Base-by-base conservation (phyloP, 2,797 vertebrate species). In the Setipinna tenuifilis region DNA sequence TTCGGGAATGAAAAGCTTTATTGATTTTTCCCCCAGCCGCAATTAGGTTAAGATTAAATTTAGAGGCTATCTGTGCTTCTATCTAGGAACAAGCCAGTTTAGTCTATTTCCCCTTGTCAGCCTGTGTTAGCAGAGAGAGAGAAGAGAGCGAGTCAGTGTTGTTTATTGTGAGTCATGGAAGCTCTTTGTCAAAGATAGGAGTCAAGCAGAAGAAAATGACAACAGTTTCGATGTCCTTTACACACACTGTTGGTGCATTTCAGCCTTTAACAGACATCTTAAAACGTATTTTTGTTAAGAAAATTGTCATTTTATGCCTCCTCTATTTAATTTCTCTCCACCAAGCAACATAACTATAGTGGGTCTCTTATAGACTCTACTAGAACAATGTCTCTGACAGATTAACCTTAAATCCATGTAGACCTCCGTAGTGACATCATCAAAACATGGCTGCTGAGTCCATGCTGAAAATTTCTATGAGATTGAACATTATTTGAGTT, bases 1-100 rank as follows among this genome's bases (percentile, higher is more conserved):
- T 87, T 86, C 83, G 83, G 84, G 59, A 75, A 80, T 54, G 71
- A 88, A 62, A 86, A 84, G 28, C 23, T 44, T 87, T 84, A 83
- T 85, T 83, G 86, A 90, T 89, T 92, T 88, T 65, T 83, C 75
- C 61, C 85, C 59, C 16, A 75, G 78, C 84, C 83, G 78, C 25
- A 62, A n/a, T 87, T 28, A 62, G 31, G 16, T 21, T 78, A 12
- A 84, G 44, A 89, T 86, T 85, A 48, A 68, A 86, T 80, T 62
- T 28, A 21, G 14, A 46, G 82, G 23, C 23, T 83, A 46, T 84
- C 81, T 50, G n/a, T 35, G 7, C 25, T 7, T 65, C 80, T 90
- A 82, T 2, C n/a, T 71, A 35, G 65, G 81, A 80, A 68, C 81
- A 85, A 75, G 21, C 41, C 58, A 71, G 71, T 78, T 44, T 44